These are phyloP conservation scores for Dynastes tityus DNA, from an alignment of 2,888 invertebrate species.

Conservation along the genomic window DNA sequence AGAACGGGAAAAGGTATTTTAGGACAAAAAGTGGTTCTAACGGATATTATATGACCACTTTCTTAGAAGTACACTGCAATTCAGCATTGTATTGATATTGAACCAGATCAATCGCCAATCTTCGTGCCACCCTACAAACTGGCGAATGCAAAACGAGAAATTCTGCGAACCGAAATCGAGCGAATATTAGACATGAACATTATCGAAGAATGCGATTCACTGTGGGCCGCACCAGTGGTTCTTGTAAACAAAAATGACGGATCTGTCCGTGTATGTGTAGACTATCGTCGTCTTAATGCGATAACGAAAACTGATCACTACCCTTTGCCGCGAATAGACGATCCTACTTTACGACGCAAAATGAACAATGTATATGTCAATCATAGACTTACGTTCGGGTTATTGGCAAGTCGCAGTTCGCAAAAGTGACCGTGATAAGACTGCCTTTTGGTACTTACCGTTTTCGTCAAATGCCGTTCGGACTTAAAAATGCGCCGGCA, in stretches of 20 bases:
- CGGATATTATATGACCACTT: too few relatives aligned
- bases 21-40: too few relatives aligned
- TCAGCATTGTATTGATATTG: background rate
- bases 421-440: slow-evolving; percentile 64
- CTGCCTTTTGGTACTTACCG: slow-evolving; percentile 60
- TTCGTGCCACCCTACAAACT: slow-evolving; percentile 63
- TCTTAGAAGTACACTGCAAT: background rate
- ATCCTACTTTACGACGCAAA: slow-evolving; percentile 63
- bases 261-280: slow-evolving; percentile 61
- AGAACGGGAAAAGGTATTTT: too few relatives aligned
- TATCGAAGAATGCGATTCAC: slow-evolving; percentile 65
- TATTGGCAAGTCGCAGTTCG: slow-evolving; percentile 64
- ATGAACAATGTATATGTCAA: slow-evolving; percentile 57
- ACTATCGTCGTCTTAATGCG: slow-evolving; percentile 61
- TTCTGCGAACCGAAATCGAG: slow-evolving; percentile 60
- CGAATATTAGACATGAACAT: slow-evolving; percentile 62
- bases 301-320: slow-evolving; percentile 59
- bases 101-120: slow-evolving; percentile 57
- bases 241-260: slow-evolving; percentile 64
- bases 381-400: slow-evolving; percentile 64
- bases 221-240: slow-evolving; percentile 64
- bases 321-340: slow-evolving; percentile 67
- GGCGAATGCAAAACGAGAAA: slow-evolving; percentile 57
- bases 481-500: slow-evolving; percentile 57
- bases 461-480: slow-evolving; percentile 58